Conservation (phyloP, 2,888 invertebrate species). For the Drosophila kanekoi region DNA sequence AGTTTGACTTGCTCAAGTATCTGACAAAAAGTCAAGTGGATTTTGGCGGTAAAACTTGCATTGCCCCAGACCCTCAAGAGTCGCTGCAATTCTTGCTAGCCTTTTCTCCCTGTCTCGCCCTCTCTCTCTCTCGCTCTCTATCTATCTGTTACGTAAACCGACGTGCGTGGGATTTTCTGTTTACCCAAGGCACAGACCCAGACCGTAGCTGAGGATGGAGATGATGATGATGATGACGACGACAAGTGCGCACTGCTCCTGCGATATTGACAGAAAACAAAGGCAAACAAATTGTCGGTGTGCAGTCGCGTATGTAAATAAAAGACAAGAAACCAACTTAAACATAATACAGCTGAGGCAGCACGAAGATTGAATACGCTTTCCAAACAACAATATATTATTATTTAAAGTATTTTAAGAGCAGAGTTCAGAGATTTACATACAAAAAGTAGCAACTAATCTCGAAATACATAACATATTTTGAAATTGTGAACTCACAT, state of each 20-base stretch:
- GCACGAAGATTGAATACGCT: slow-evolving; percentile 25
- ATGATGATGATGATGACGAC: slow-evolving; percentile 62
- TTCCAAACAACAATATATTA: not conserved
- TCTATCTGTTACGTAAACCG: slow-evolving; percentile 50
- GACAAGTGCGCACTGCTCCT: slow-evolving; percentile 70
- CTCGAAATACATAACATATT: not conserved
- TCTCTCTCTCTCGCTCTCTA: not conserved
- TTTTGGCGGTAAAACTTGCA: slow-evolving; percentile 72
- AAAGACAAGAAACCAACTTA: slow-evolving; percentile 38
- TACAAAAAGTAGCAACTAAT: not conserved
- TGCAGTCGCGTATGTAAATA: slow-evolving; percentile 74
- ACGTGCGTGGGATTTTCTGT: slow-evolving; percentile 72
- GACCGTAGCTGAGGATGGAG: slow-evolving; percentile 33
- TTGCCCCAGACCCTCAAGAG: slow-evolving; percentile 36
- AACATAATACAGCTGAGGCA: not conserved
- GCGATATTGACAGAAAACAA: slow-evolving; percentile 77
- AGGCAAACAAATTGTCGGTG: slow-evolving; percentile 76
- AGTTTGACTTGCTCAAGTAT: slow-evolving; percentile 66
- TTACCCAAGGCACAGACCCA: slow-evolving; percentile 59
- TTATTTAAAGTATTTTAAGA: no score
- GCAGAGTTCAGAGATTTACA: no score
- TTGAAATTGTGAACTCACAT: no score
- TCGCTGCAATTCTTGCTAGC: slow-evolving; percentile 2
- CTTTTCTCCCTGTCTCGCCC: not conserved
- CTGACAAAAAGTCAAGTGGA: slow-evolving; percentile 75